A percentile compares a stretch with the other conserved stretches of the same genome.
These are phyloP conservation scores for Schlechtendalia chinensis DNA, from an alignment of 1,140 invertebrate genomes.

Conservation along the genomic window DNA sequence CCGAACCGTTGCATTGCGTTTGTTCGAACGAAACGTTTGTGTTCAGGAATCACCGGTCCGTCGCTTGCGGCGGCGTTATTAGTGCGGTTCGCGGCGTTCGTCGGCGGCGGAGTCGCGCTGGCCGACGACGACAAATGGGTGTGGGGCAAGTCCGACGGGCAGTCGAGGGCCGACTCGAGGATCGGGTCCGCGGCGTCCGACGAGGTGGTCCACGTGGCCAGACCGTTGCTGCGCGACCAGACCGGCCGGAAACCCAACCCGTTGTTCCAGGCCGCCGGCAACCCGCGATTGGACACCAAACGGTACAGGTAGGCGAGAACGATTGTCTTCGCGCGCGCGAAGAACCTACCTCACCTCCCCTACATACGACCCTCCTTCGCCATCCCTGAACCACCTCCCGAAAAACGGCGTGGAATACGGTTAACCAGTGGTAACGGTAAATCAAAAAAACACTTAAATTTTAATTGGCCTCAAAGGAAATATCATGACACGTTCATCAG, in stretches of 20 bases:
- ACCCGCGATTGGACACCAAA: conserved; percentile 31
- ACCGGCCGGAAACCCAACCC: background rate
- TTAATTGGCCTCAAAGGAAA: too few relatives aligned
- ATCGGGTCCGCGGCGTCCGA: background rate
- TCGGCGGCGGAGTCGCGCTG: background rate
- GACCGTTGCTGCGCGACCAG: conserved; percentile 17
- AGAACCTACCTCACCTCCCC: too few relatives aligned
- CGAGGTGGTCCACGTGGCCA: conserved; percentile 20
- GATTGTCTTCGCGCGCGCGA: too few relatives aligned
- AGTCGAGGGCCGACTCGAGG: background rate
- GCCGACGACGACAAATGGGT: conserved; percentile 46
- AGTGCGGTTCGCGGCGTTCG: background rate
- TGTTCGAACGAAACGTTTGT: background rate
- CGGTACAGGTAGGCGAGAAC: conserved; percentile 18
- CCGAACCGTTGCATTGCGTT: too few relatives aligned
- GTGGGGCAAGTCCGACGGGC: conserved; percentile 25
- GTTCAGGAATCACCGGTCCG: background rate
- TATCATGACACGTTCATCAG: too few relatives aligned
- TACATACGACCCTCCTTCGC: too few relatives aligned
- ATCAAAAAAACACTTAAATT: too few relatives aligned
- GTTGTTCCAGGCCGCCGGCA: conserved; percentile 23
- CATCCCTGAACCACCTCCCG: too few relatives aligned
- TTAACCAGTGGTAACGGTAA: too few relatives aligned
- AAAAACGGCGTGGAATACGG: too few relatives aligned
- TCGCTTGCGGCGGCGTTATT: background rate